phyloP scores from a whole-genome alignment of 2,113 vertebrate genomes.

The Sinosuthora webbiana region DNA sequence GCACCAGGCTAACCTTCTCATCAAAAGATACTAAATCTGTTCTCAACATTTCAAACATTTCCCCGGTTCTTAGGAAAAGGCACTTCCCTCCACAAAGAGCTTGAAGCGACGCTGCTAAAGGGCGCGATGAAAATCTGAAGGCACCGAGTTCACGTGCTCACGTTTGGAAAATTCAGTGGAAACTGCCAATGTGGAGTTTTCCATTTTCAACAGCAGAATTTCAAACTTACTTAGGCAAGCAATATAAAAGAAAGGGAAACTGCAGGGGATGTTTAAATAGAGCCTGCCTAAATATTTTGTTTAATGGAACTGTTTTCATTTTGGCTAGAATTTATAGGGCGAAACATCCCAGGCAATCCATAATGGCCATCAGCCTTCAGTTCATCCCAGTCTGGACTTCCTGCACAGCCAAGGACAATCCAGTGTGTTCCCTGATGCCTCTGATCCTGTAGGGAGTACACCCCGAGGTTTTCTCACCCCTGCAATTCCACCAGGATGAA shows the following conservation, averaged over 20 bases:
- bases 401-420: neutral
- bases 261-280: neutral
- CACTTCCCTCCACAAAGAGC: neutral
- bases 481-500: neutral
- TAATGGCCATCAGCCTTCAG: neutral
- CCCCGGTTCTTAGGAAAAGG: neutral
- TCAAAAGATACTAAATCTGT: slow-evolving; percentile 36
- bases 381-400: neutral
- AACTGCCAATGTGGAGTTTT: neutral
- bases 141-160: neutral
- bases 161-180: neutral
- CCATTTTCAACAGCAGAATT: neutral
- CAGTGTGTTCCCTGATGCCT: neutral
- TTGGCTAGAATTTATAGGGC: neutral
- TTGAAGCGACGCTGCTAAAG: neutral
- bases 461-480: neutral
- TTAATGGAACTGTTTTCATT: slow-evolving; percentile 4
- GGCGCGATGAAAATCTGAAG: neutral
- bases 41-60: slow-evolving; percentile 17
- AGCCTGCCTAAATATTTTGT: slow-evolving; percentile 19
- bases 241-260: slow-evolving; percentile 2
- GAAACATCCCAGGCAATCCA: neutral
- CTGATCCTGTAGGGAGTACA: neutral
- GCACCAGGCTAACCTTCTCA: slow-evolving; percentile 34
- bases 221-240: neutral